Conservation (phyloP, 2,113 vertebrate species). For the Antechinus flavipes region DNA sequence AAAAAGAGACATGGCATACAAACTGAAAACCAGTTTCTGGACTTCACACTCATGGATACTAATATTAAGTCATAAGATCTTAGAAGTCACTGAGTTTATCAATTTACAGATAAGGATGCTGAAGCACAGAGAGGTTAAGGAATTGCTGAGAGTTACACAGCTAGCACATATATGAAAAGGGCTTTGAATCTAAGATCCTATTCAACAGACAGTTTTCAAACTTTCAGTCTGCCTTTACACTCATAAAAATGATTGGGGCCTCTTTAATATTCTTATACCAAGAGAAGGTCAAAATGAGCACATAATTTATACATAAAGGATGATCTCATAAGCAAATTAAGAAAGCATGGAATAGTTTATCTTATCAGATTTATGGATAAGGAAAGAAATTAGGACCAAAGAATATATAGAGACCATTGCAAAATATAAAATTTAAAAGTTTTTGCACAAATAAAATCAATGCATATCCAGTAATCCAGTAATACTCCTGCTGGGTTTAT, state of each 20-base stretch:
- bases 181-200: not conserved
- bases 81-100: not conserved
- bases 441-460: too few relatives aligned
- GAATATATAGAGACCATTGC: too few relatives aligned
- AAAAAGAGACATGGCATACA: not conserved
- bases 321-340: too few relatives aligned
- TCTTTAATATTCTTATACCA: not conserved
- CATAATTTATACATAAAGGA: too few relatives aligned
- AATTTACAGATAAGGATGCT: not conserved
- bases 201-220: not conserved
- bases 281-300: too few relatives aligned
- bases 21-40: not conserved
- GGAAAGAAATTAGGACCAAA: too few relatives aligned
- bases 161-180: not conserved
- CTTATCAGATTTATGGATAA: too few relatives aligned
- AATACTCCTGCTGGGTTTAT: too few relatives aligned
- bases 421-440: too few relatives aligned
- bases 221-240: not conserved
- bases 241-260: not conserved
- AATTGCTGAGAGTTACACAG: not conserved
- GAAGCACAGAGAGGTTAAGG: not conserved
- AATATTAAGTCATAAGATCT: not conserved
- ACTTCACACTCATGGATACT: not conserved
- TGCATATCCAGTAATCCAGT: too few relatives aligned
- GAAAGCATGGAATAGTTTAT: too few relatives aligned